phyloP scores from a whole-genome alignment of 1,140 invertebrate genomes.

The Caenorhabditis latens region DNA sequence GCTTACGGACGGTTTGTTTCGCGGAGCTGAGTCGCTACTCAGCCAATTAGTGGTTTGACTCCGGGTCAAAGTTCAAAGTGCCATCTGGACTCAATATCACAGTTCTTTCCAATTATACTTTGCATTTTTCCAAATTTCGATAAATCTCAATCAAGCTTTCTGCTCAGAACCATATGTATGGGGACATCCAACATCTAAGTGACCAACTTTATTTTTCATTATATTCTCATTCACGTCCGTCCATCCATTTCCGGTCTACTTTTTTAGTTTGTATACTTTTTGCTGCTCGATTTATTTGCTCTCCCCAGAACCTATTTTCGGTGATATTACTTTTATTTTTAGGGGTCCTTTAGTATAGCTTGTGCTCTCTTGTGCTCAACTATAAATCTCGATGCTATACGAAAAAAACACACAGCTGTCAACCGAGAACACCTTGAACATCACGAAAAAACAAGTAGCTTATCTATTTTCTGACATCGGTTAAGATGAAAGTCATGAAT shows the following conservation, averaged over 20 bases:
- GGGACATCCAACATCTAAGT: no score
- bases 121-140: no score
- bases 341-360: slow-evolving; percentile 32
- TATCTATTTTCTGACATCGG: neutral
- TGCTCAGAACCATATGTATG: neutral
- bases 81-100: no score
- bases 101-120: no score
- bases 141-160: no score
- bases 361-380: neutral
- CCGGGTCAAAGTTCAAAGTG: no score
- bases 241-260: slow-evolving; percentile 25
- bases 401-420: slow-evolving; percentile 18
- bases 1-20: no score
- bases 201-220: neutral
- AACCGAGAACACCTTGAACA: neutral
- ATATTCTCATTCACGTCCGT: neutral
- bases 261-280: neutral
- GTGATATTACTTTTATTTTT: slow-evolving; percentile 45
- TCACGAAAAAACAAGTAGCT: neutral
- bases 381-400: neutral
- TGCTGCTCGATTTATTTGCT: neutral
- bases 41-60: no score
- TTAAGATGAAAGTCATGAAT: neutral
- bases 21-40: no score
- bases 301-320: neutral